Base-by-base conservation (phyloP, 2,113 vertebrate genomes). In the Hyaena hyaena region DNA sequence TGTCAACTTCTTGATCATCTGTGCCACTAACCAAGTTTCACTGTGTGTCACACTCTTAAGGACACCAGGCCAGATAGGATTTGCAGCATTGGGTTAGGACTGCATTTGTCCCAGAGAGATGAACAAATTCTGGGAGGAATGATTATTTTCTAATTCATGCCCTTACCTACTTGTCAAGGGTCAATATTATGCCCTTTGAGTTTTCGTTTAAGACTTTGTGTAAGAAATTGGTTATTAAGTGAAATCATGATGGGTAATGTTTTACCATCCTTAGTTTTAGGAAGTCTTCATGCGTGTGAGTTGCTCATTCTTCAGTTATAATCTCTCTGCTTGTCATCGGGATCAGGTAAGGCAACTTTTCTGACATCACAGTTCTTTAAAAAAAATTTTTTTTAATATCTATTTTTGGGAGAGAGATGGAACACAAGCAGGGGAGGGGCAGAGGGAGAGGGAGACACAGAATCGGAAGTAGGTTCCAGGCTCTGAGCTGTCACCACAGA, bases 31-130 rank as follows among this genome's bases (percentile, higher is more conserved):
- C 24, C 7, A 68, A 68, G 15, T 65, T 73, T 65, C 39, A 31
- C 0, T 87, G 10, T 16, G 3, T 28, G 69, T 71, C 17, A 63
- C 45, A 23, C 73, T 82, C 53, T 48, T 55, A 28, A 87, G 66
- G 48, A 35, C n/a, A 24, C 4, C 0, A 2, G 12, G 7, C 17
- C 17, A 90, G 77, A 53, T 10, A 66, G 35, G 7, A 45, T 21
- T 77, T 93, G 4, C 33, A 90, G 61, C 76, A 23, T 90, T 66
- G 23, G 33, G 7, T 48, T 28, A 74, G 45, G 61, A n/a, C 39
- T 98, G 88, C 93, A 4, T 71, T 88, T 91, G 2, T 50, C 21
- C 53, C 71, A 21, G 55, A 96, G 33, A 65, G 61, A 33, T 39
- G 39, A 35, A 35, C 26, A 61, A 1, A 45, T 50, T 58, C 17